Percentiles rank a stretch among this genome's conserved stretches.
These are phyloP conservation scores for Grallaria varia DNA, from an alignment of 2,113 vertebrate species.

Conservation along the genomic window DNA sequence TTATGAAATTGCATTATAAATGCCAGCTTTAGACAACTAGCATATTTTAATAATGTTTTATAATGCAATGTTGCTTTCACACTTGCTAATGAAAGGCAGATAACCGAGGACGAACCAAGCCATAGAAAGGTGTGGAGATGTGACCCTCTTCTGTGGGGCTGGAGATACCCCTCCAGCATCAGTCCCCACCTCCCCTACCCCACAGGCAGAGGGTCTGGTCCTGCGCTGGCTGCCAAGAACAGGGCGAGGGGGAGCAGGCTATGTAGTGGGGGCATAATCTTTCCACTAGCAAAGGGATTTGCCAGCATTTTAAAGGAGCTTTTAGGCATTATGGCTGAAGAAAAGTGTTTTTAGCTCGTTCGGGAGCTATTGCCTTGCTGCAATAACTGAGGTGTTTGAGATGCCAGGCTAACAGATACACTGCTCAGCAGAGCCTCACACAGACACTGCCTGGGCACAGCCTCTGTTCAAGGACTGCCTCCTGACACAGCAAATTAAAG, in stretches of 20 bases:
- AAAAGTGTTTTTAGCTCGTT: not conserved
- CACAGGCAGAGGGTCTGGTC: not conserved
- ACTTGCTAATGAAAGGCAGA: conserved; percentile 41
- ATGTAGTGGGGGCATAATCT: not conserved
- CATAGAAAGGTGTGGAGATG: not conserved
- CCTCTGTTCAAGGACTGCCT: not conserved
- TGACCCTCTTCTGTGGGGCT: not conserved
- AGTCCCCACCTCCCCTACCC: not conserved
- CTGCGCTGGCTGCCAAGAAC: not conserved
- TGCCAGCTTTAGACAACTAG: conserved; percentile 69
- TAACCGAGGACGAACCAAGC: not conserved
- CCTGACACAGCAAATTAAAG: not conserved
- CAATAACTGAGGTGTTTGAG: not conserved
- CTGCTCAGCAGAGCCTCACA: not conserved
- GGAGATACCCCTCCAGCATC: not conserved
- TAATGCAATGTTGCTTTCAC: conserved; percentile 61
- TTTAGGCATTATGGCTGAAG: not conserved
- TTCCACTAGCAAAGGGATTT: not conserved
- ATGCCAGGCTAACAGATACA: not conserved
- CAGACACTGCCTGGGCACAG: not conserved
- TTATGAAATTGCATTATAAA: conserved; percentile 69
- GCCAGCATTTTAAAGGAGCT: not conserved
- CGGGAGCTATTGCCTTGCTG: not conserved
- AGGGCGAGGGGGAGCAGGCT: not conserved
- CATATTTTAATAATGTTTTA: conserved; percentile 62